Evolutionary conservation across 2,113 vertebrate genomes (phyloP), one percentile per base, ranked within the genome.

Genomic region (Etheostoma spectabile): DNA sequence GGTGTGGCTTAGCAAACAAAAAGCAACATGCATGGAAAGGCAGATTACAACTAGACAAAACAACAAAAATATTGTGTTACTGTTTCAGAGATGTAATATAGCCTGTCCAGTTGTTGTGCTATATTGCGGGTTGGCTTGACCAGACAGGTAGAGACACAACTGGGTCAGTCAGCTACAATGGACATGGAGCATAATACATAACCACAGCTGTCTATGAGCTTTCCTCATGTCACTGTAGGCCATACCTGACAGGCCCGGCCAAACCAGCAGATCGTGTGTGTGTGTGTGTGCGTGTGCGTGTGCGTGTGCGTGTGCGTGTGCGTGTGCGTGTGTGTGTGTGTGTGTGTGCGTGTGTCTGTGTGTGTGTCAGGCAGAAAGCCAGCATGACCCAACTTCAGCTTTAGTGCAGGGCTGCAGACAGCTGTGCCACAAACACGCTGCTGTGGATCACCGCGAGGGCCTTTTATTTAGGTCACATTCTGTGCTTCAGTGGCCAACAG

Each of bases 391-490:
- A 78, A 86, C 90, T 79, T 90, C 79, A 79, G 90, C 88, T 89
- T 89, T 87, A 90, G 88, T 83, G 85, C 89, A 78, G 84, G 33
- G 61, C 83, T 84, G 87, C 65, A 89, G 91, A 91, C 93, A 93
- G 93, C 89, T 93, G 93, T 91, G 90, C 81, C 79, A 89, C 93
- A 85, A 92, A 89, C 88, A 65, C 87, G 71, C 79, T 84, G 86
- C 84, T 73, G 86, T 86, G 78, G 74, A 91, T 89, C 85, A 90
- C 91, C 72, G 77, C 67, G 22, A 93, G 91, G 86, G 79, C 89
- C 91, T 90, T 90, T 92, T 92, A 93, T 93, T 93, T 92, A 91
- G 93, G 92, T 92, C 92, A 91, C 88, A 87, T 92, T 89, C 84
- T 91, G 84, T 65, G 88, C 90, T 90, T 82, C 88, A 85, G 82